phyloP scores from a whole-genome alignment of 2,797 vertebrate species.

The Delichon dasypus region DNA sequence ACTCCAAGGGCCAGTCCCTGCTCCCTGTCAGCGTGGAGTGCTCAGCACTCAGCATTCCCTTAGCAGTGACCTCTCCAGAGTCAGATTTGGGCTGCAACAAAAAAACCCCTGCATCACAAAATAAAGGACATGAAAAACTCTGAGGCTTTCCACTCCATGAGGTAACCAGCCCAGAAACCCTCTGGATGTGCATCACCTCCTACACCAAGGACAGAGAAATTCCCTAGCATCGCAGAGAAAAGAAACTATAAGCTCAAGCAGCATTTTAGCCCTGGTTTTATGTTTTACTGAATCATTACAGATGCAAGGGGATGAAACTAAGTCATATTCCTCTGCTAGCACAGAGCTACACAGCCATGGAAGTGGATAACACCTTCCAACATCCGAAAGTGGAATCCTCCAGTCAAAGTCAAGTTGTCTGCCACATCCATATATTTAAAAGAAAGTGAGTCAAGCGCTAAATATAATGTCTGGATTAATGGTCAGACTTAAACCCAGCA shows the following conservation, averaged over 20 bases:
- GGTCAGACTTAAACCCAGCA: background rate
- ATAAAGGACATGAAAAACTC: background rate
- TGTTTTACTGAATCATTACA: background rate
- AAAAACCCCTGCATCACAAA: background rate
- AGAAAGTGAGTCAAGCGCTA: background rate
- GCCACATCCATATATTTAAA: background rate
- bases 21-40: accelerated
- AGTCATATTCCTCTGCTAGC: background rate
- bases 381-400: background rate
- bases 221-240: background rate
- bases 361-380: background rate
- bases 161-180: background rate
- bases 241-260: background rate
- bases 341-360: background rate
- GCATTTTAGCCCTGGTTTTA: background rate
- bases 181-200: background rate
- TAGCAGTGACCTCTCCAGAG: background rate
- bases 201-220: background rate
- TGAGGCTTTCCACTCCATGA: background rate
- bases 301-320: background rate
- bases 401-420: background rate
- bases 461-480: background rate
- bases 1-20: background rate
- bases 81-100: background rate
- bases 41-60: background rate